Evolutionary conservation across 2,113 vertebrate species (phyloP), one percentile per base, ranked within the genome.

Genomic region (Machaerirhynchus nigripectus): DNA sequence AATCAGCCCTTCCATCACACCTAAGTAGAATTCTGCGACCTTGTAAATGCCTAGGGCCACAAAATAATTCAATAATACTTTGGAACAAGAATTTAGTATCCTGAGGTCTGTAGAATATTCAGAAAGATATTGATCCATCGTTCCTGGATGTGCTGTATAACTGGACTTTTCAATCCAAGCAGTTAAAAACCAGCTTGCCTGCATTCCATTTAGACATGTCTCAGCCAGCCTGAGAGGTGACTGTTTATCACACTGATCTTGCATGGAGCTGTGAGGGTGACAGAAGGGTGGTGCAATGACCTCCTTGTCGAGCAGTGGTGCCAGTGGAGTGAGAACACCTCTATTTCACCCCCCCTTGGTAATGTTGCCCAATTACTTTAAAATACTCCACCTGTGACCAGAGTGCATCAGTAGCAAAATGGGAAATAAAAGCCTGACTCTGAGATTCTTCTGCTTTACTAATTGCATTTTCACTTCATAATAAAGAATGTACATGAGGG

Each of bases 391-490:
- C 60, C 19, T 86, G 44, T 84, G 63, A 59, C 28, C 33, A 78
- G 15, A 46, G 59, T 50, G 42, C 37, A 59, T 73, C 59, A 57
- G 83, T 49, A 61, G 28, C 40, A 81, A 76, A 80, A 78, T 46
- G 23, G 37, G 49, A 92, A 94, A 52, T 35, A 90, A 82, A 80
- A 86, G 35, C 11, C 60, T 40, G 47, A 56, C 31, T 82, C 71
- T 37, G 19, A 80, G 30, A 75, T 77, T 60, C 64, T 94, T 81
- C 82, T 84, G 83, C 68, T 87, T 93, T 89, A 71, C 90, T 95
- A 96, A 96, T 96, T 96, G 77, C 39, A 16, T 89, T 94, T 90
- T 74, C 68, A 64, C 69, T 94, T 95, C 40, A 27, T 93, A 95
- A 81, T 84, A 93, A 78, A 60, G 76, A 92, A 90, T 40, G 40